These are phyloP conservation scores for Cirrhinus molitorella DNA, from an alignment of 2,797 vertebrate species.

Conservation along the genomic window DNA sequence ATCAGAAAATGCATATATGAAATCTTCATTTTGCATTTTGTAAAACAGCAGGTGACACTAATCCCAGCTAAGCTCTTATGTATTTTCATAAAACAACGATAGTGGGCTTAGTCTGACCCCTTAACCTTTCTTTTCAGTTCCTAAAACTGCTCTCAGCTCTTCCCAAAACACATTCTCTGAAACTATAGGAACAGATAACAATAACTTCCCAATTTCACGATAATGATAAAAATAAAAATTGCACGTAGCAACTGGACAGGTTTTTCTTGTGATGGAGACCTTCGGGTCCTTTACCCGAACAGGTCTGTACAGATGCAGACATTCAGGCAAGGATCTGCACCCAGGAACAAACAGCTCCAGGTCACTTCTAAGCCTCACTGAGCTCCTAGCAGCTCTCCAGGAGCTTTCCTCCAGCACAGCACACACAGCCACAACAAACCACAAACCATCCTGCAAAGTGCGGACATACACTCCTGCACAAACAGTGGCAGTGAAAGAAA, in stretches of 20 bases:
- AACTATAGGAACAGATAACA: not conserved
- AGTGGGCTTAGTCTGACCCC: constrained; percentile 17
- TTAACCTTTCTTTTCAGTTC: constrained; percentile 37
- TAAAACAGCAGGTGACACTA: constrained; percentile 69
- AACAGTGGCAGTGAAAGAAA: not conserved
- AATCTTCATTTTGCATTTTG: constrained; percentile 11
- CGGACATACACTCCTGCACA: not conserved
- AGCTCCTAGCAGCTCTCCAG: constrained; percentile 19
- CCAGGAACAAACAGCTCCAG: constrained; percentile 23
- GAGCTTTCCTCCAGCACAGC: constrained; percentile 20
- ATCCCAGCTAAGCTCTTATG: constrained; percentile 60
- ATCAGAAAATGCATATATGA: constrained; percentile 1
- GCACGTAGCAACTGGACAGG: not conserved
- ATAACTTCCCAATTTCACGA: not conserved
- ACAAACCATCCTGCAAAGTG: constrained; percentile 18
- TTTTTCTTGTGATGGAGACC: not conserved
- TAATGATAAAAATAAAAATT: not conserved
- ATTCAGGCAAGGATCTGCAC: constrained; percentile 15
- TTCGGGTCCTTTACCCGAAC: not conserved
- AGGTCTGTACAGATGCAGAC: constrained; percentile 27
- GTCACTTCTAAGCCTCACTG: constrained; percentile 22
- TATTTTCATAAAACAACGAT: constrained; percentile 67
- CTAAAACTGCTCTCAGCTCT: constrained; percentile 5
- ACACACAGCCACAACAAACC: not conserved
- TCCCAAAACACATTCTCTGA: not conserved